These are phyloP conservation scores for Leptinotarsa undecemlineata DNA, from an alignment of 1,140 invertebrate genomes.

Conservation along the genomic window DNA sequence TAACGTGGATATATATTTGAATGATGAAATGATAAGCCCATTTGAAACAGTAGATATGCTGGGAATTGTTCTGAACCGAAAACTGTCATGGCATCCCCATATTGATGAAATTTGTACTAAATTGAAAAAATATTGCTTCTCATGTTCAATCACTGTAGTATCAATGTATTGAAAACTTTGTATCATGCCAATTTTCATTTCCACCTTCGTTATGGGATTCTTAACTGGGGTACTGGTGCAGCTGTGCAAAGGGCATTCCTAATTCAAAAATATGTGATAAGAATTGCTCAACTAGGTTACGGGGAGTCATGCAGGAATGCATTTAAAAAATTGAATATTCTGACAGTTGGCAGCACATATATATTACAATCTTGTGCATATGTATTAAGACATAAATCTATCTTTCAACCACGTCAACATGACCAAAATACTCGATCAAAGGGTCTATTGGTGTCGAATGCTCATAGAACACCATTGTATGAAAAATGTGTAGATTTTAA, in stretches of 20 bases:
- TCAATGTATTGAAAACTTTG: conserved; percentile 15
- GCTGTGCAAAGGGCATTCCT: neutral
- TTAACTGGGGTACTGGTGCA: conserved; percentile 8
- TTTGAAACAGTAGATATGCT: too few species aligned
- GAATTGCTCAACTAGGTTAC: conserved; percentile 7
- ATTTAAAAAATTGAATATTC: conserved; percentile 8
- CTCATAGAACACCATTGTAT: neutral
- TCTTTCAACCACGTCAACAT: too few species aligned
- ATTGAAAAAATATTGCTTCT: conserved; percentile 10
- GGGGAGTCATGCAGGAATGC: conserved; percentile 11
- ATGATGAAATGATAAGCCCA: too few species aligned
- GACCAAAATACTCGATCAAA: neutral
- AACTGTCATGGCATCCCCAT: conserved; percentile 7
- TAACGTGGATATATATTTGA: too few species aligned
- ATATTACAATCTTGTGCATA: conserved; percentile 6
- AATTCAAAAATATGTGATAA: conserved; percentile 7
- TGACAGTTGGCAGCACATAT: conserved; percentile 2
- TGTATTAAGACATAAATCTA: too few species aligned
- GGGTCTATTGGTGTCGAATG: neutral
- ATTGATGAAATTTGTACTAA: neutral
- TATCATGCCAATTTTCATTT: too few species aligned
- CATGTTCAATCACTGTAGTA: conserved; percentile 9
- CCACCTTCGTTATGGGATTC: too few species aligned
- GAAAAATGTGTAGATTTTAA: conserved; percentile 1
- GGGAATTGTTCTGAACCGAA: neutral